Percentiles rank a stretch among this genome's conserved stretches.
Conservation (phyloP, 2,797 vertebrate species). For the Linurgus olivaceus region DNA sequence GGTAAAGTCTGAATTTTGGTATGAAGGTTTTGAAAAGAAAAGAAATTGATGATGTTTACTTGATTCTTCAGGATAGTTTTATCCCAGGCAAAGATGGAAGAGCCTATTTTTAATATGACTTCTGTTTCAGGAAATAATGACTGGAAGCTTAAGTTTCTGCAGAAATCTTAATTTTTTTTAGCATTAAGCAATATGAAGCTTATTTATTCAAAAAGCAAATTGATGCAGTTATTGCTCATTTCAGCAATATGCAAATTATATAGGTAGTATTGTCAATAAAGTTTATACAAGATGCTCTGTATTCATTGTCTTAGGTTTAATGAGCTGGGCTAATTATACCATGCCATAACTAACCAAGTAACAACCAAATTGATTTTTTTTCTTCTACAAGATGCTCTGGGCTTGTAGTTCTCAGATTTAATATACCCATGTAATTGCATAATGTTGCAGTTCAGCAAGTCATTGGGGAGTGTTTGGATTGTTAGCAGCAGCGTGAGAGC, state of each 20-base stretch:
- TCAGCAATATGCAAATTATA: slow-evolving; percentile 38
- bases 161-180: neutral
- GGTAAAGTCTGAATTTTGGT: neutral
- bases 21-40: neutral
- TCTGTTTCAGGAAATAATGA: neutral
- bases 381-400: neutral
- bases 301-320: slow-evolving; percentile 33
- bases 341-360: slow-evolving; percentile 41
- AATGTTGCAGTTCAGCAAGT: slow-evolving; percentile 4
- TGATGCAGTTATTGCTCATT: neutral
- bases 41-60: neutral
- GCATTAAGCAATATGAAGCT: neutral
- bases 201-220: slow-evolving; percentile 2
- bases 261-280: neutral
- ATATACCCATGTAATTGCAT: slow-evolving; percentile 7
- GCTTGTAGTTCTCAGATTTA: slow-evolving; percentile 42
- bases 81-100: neutral
- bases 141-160: neutral
- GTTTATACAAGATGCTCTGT: slow-evolving; percentile 1
- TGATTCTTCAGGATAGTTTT: neutral
- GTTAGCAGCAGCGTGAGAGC: neutral
- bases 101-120: neutral
- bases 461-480: neutral
- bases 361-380: slow-evolving; percentile 18
- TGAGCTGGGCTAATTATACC: slow-evolving; percentile 49